A percentile compares a stretch with the other conserved stretches of the same genome.
These are phyloP conservation scores for Drosophila athabasca DNA, from an alignment of 1,140 invertebrate genomes.

Conservation along the genomic window DNA sequence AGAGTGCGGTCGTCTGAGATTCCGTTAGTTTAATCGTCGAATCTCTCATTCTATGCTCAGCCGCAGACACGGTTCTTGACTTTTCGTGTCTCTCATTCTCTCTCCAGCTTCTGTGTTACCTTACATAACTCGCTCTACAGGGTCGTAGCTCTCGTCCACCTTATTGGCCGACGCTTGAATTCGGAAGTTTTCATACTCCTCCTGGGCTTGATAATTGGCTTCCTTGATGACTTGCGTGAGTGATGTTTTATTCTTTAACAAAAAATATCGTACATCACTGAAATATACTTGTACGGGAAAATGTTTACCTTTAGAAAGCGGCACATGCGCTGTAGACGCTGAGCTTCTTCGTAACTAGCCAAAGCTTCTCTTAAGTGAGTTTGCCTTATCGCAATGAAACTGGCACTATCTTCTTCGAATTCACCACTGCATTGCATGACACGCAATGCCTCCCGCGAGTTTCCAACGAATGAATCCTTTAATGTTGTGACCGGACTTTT, in stretches of 20 bases:
- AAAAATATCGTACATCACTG: not conserved
- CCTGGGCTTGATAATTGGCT: conserved; percentile 89
- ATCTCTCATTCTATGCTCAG: too few species aligned
- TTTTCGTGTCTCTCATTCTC: too few species aligned
- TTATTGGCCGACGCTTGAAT: conserved; percentile 83
- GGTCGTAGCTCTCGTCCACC: conserved; percentile 92
- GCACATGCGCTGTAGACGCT: conserved; percentile 94
- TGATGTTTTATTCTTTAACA: conserved; percentile 87
- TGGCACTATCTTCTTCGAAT: conserved; percentile 55
- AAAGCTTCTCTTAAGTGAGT: conserved; percentile 93
- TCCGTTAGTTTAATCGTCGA: too few species aligned
- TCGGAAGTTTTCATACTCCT: conserved; percentile 89
- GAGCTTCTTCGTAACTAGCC: conserved; percentile 93
- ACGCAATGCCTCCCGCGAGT: conserved; percentile 66
- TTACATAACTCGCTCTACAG: conserved; percentile 90
- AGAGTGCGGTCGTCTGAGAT: too few species aligned
- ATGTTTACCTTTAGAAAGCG: conserved; percentile 83
- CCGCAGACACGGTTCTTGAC: too few species aligned
- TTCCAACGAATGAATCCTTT: conserved; percentile 79
- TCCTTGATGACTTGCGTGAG: conserved; percentile 90
- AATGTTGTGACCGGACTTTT: conserved; percentile 52
- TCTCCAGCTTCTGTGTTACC: too few species aligned
- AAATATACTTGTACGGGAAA: not conserved
- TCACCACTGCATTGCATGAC: conserved; percentile 31
- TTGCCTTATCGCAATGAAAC: conserved; percentile 86